Conservation (phyloP, 1,140 invertebrate genomes). For the Drosophila dunni region DNA sequence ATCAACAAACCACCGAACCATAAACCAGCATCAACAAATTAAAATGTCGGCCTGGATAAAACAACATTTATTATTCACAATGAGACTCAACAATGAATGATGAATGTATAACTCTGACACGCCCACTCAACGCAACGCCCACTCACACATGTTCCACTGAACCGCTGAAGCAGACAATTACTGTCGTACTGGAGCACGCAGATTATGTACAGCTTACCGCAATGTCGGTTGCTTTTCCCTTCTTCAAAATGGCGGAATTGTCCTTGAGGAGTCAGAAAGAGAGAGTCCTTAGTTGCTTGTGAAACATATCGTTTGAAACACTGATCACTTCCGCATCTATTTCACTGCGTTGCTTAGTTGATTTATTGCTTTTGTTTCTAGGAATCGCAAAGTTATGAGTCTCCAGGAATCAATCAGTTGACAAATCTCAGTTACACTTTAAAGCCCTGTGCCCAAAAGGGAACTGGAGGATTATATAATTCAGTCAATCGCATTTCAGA, state of each 20-base stretch:
- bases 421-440: too few relatives aligned
- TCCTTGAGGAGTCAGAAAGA: background rate
- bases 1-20: constrained; percentile 66
- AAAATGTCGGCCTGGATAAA: constrained; percentile 65
- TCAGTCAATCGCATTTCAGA: too few relatives aligned
- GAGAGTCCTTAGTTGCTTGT: background rate
- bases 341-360: too few relatives aligned
- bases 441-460: too few relatives aligned
- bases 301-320: background rate
- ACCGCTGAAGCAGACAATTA: constrained; percentile 36
- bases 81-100: constrained; percentile 66
- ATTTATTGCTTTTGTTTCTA: background rate
- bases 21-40: constrained; percentile 71
- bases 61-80: constrained; percentile 67
- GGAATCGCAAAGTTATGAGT: too few relatives aligned
- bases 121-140: background rate
- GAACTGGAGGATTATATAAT: too few relatives aligned
- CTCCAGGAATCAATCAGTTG: too few relatives aligned
- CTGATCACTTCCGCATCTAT: background rate
- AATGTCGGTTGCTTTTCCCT: constrained; percentile 23
- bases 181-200: constrained; percentile 15
- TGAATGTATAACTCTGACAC: constrained; percentile 53
- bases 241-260: background rate
- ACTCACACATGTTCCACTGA: constrained; percentile 19
- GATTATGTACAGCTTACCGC: constrained; percentile 56